Evolutionary conservation across 2,797 vertebrate genomes (phyloP), one percentile per base, ranked within the genome.

Genomic region (Tinamus major): DNA sequence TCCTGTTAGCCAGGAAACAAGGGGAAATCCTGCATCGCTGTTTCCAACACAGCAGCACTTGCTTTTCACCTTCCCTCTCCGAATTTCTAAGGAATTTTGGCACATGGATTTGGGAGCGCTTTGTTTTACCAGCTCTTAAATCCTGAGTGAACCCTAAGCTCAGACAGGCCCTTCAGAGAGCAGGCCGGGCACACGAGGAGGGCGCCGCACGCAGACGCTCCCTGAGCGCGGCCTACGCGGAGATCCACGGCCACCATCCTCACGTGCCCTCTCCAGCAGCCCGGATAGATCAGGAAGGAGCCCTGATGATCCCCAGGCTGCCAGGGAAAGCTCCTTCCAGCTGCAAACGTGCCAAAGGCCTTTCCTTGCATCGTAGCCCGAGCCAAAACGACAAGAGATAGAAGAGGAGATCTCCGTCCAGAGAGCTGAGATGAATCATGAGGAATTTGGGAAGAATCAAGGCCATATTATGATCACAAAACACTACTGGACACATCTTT

Each of bases 401-500:
- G 74, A 71, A 0, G 42, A 79, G 9, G 72, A 82, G 79, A 79
- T 49, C 51, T 82, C 61, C 6, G 10, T 59, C 86, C 51, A 67
- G 61, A 58, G 51, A 87, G 74, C 78, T 90, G 63, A 48, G 75
- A 95, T 48, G 35, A 90, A 90, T 67, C 64, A 46, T 71, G 19
- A 59, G 55, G 67, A 84, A 81, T 18, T 6, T 39, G 13, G 51
- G 61, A 59, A 76, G 35, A 35, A 58, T 46, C 59, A 37, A 33
- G 93, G 55, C 23, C 35, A 8, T 42, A 7, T 39, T 85, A 63
- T 42, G 35, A 76, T 58, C 59, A 18, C 27, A 56, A 31, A 56
- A n/a, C 27, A 12, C 23, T 0, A 0, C 70, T 55, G 35, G 76
- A 42, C 0, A 0, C 1, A 0, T 61, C 24, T 35, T 55, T 69